Conservation (phyloP, 2,888 invertebrate genomes). For the Pardosa pseudoannulata region DNA sequence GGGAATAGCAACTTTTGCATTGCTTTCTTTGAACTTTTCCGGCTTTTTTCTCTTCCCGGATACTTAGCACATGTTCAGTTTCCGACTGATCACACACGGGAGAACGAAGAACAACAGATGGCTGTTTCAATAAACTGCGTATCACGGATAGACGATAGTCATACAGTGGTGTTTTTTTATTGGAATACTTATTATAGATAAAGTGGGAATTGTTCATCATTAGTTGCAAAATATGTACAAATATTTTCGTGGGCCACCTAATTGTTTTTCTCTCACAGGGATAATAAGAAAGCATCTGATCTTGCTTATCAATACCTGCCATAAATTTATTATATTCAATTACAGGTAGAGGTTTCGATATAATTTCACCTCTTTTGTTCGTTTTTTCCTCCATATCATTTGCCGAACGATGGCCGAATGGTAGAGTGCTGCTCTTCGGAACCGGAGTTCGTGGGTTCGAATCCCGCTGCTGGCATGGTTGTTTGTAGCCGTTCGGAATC, state of each 20-base stretch:
- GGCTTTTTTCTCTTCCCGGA: no score
- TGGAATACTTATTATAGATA: conserved; percentile 23
- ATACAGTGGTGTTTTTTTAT: background rate
- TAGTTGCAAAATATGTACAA: conserved; percentile 35
- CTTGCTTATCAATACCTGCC: conserved; percentile 37
- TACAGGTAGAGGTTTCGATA: conserved; percentile 22
- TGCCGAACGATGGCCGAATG: no score
- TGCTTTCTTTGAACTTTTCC: no score
- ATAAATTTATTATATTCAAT: conserved; percentile 44
- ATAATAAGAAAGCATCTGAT: conserved; percentile 54
- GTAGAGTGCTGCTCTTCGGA: no score
- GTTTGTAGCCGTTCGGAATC: no score
- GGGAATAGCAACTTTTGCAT: no score
- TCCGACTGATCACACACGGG: no score
- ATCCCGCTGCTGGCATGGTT: no score
- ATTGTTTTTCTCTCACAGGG: conserved; percentile 44
- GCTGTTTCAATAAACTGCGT: no score
- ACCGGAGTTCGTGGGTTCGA: no score
- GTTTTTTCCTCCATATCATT: conserved; percentile 23
- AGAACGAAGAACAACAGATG: no score
- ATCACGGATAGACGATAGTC: background rate
- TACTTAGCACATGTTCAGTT: no score
- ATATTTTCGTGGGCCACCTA: conserved; percentile 31
- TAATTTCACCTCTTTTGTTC: conserved; percentile 4
- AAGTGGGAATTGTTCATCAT: conserved; percentile 24